Evolutionary conservation across 2,888 invertebrate species (phyloP), one percentile per base, ranked within the genome.

Genomic region (Hirtodrosophila duncani): DNA sequence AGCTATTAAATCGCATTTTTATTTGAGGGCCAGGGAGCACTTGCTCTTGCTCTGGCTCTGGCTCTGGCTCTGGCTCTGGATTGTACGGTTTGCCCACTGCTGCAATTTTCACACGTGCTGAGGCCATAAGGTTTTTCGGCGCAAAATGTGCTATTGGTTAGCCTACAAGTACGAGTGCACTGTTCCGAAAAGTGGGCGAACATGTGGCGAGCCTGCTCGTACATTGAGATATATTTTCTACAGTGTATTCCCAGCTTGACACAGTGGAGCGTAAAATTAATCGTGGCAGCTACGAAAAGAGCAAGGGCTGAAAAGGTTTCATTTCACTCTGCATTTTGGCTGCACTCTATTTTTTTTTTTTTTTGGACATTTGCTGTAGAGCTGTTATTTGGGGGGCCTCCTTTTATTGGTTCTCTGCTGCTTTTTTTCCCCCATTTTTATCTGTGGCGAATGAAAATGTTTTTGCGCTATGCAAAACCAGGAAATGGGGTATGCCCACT

Each of bases 231-330:
- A 1, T 14, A 13, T 31, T 43, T 11, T 10, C 31, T 38, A 23
- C 27, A 11, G 48, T 56, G 55, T 26, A 46, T 14, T 13, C 33
- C 10, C 78, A 71, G 71, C 82, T 77, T 84, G 78, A 68, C 70
- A 83, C 84, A 81, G 64, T 74, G 81, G 67, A 83, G 82, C 79
- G 84, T 79, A 72, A 84, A 84, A 83, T 84, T 84, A 84, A 83
- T 79, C 81, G 83, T 78, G 71, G 82, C 77, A 69, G 67, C 59
- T 56, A 52, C 52, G 10, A 18, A 8, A 11, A 29, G 52, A 24
- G 16, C 14, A 5, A 18, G 11, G 9, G 13, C 10, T 18, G 31
- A 13, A 8, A 30, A 16, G 27, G 13, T 13, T 3, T 23, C 5
- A n/a, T 23, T 23, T 23, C 9, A 7, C 13, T 10, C 11, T 7